Base-by-base conservation (phyloP, 2,113 vertebrate genomes). In the Asarcornis scutulata region DNA sequence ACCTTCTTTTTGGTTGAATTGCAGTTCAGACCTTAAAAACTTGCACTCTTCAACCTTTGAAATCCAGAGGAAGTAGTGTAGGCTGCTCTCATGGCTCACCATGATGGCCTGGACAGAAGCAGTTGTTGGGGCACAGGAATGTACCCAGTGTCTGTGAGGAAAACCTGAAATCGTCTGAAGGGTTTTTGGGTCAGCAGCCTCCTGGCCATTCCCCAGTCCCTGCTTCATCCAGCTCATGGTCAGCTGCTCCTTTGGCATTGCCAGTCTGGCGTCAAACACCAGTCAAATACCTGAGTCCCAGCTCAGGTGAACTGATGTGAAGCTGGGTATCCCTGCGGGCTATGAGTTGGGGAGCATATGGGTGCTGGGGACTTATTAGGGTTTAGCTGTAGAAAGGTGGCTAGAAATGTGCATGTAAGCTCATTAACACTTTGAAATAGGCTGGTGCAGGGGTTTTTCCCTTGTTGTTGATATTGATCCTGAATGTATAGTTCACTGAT, bases 341-440 rank as follows among this genome's bases (percentile, higher is more conserved):
- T 50, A 22, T 23, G 48, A 50, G 48, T 22, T 21, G 6, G 21
- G 48, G 22, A 52, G 50, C 50, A 52, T 68, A 46, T 83, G 17
- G 2, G 0, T 0, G 0, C 26, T 8, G 71, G 16, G 16, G 23
- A 9, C 17, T 17, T 42, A 6, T 17, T 34, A 26, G 72, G 8
- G 6, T 86, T 83, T 50, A 59, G 2, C 3, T 79, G 9, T 32
- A 21, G 52, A 72, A 85, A 17, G 3, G 11, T n/a, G 26, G 18
- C 17, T 94, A 32, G 60, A 66, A 78, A 84, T 11, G 15, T 66
- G 22, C 9, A 13, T 53, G 34, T 17, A 4, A 21, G 3, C 0
- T 2, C 75, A 13, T 11, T 20, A 64, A 53, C 32, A 15, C 76
- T 80, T 71, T 44, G 8, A 66, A 60, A 12, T 34, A 69, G 42